Evolutionary conservation across 1,140 invertebrate genomes (phyloP).

Genomic region (Drosophila fuyamai): DNA sequence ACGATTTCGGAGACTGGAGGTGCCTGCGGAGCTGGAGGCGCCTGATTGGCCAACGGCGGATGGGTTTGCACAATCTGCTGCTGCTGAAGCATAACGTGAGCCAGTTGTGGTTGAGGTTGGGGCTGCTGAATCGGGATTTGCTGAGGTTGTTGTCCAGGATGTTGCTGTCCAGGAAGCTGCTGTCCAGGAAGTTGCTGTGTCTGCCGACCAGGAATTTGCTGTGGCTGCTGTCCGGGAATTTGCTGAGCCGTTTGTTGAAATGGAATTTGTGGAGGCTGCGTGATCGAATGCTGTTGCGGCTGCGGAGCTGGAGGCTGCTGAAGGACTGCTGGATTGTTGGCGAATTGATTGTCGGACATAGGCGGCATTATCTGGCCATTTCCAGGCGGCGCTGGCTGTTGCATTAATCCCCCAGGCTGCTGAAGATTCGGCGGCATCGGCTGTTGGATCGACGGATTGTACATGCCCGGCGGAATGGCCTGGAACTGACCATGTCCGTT

Average conservation of each 20-base stretch:
- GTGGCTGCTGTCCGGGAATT: conserved; percentile 11
- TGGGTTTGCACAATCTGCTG: conserved; percentile 74
- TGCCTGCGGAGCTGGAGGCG: conserved; percentile 67
- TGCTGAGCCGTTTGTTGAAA: conserved; percentile 51
- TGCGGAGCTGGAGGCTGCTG: conserved; percentile 22
- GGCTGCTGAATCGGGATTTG: conserved; percentile 54
- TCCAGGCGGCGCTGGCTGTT: conserved; percentile 33
- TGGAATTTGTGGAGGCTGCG: conserved; percentile 16
- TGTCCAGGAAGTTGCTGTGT: conserved; percentile 49
- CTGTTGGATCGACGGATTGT: conserved; percentile 47
- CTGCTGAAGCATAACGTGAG: conserved; percentile 84
- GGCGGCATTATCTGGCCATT: conserved; percentile 45
- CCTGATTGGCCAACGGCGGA: conserved; percentile 56
- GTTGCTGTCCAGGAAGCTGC: conserved; percentile 21
- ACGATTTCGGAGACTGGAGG: conserved; percentile 62
- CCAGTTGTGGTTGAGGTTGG: conserved; percentile 64
- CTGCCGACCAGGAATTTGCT: conserved; percentile 58
- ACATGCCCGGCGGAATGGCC: conserved; percentile 74
- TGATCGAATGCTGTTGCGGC: conserved; percentile 33
- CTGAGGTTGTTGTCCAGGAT: conserved; percentile 56
- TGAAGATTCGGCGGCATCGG: conserved; percentile 61
- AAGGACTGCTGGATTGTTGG: conserved; percentile 18
- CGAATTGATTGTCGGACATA: conserved; percentile 38
- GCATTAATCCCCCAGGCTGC: conserved; percentile 32
- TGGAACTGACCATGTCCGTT: conserved; percentile 54